phyloP scores from a whole-genome alignment of 2,113 vertebrate species.

The Phylloscopus trochilus region DNA sequence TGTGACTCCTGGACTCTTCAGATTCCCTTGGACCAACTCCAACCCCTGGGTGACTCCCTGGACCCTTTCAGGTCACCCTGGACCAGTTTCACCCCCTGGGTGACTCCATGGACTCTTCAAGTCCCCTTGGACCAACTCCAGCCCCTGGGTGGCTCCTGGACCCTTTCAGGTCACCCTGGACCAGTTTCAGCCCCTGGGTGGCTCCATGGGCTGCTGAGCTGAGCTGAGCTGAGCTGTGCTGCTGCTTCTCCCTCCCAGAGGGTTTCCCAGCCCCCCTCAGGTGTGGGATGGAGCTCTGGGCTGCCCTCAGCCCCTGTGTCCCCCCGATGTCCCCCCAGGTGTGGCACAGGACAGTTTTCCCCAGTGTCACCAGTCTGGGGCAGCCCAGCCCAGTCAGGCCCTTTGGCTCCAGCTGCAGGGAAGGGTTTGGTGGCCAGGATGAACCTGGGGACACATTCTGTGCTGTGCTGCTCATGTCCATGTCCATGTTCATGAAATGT shows the following conservation, averaged over 20 bases:
- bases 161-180: neutral
- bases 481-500: fast-evolving
- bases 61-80: too few species aligned
- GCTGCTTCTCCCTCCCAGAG: neutral
- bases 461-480: neutral
- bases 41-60: too few species aligned
- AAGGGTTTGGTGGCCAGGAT: neutral
- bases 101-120: too few species aligned
- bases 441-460: neutral
- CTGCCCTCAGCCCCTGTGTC: neutral
- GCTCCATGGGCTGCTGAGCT: neutral
- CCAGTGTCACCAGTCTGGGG: neutral
- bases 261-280: neutral
- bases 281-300: neutral
- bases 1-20: too few species aligned
- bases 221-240: neutral
- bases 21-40: too few species aligned
- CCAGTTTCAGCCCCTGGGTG: neutral
- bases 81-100: too few species aligned
- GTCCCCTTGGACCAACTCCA: neutral
- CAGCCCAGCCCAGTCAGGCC: neutral
- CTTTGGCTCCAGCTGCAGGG: neutral
- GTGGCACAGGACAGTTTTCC: neutral
- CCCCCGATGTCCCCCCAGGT: neutral
- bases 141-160: neutral